Evolutionary conservation across 2,797 vertebrate genomes (phyloP).

Genomic region (Parotocinclus haroldoi): DNA sequence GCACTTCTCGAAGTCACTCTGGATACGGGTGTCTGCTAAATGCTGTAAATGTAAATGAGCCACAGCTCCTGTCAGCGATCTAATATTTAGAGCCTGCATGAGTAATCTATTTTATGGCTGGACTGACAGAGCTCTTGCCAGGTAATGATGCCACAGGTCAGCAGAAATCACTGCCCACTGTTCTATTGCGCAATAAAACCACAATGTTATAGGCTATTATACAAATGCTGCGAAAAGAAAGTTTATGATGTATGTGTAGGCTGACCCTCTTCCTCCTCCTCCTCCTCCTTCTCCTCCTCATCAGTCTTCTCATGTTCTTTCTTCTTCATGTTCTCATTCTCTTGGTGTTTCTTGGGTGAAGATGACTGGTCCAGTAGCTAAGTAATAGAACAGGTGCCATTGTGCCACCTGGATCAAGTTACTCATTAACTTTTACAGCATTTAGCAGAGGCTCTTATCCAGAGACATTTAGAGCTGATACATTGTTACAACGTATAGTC

Average conservation of each 20-base stretch:
- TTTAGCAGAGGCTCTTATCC: neutral
- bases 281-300: conserved; percentile 35
- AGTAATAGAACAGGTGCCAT: conserved; percentile 8
- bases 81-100: neutral
- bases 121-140: conserved; percentile 34
- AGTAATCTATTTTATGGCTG: conserved; percentile 38
- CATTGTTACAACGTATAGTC: too few relatives aligned
- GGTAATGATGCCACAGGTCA: conserved; percentile 45
- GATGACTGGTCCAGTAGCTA: conserved; percentile 20
- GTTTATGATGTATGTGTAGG: conserved; percentile 25
- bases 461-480: too few relatives aligned
- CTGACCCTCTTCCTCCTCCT: conserved; percentile 6
- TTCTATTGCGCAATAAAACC: conserved; percentile 12
- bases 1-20: too few relatives aligned
- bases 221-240: conserved; percentile 25
- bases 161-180: conserved; percentile 21
- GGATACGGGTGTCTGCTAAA: too few relatives aligned
- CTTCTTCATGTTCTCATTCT: conserved; percentile 31
- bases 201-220: conserved; percentile 24
- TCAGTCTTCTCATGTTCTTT: too few relatives aligned
- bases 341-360: conserved; percentile 34
- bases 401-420: conserved; percentile 20
- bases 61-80: too few relatives aligned
- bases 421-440: conserved; percentile 16
- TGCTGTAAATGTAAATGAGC: too few relatives aligned